Evolutionary conservation across 2,113 vertebrate species (phyloP).

Genomic region (Anhinga rufa): DNA sequence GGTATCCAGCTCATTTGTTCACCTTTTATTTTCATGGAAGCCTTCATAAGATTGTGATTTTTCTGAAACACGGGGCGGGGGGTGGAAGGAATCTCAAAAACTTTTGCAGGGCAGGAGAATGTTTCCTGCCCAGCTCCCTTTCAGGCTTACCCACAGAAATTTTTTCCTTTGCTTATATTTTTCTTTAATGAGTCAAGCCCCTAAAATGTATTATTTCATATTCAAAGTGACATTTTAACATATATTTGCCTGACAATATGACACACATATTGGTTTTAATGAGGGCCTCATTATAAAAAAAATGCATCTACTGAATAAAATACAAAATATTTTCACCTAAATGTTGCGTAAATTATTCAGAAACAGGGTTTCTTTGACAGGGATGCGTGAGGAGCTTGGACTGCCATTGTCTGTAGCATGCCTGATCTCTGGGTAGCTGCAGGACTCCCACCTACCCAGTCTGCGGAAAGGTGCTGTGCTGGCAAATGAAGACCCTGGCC

Average conservation of each 20-base stretch:
- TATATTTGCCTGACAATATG: constrained; percentile 70
- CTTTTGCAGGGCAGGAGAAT: not conserved
- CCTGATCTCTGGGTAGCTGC: not conserved
- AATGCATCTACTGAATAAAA: constrained; percentile 51
- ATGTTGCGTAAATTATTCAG: constrained; percentile 51
- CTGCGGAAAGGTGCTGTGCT: too few relatives aligned
- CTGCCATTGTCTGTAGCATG: not conserved
- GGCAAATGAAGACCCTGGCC: not conserved
- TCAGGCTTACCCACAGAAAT: not conserved
- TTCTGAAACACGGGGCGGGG: not conserved
- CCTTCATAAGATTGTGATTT: not conserved
- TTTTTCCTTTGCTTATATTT: constrained; percentile 20
- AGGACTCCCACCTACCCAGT: not conserved
- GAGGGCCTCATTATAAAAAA: constrained; percentile 57
- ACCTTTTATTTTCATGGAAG: not conserved
- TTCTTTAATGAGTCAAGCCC: constrained; percentile 54
- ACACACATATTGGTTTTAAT: constrained; percentile 64
- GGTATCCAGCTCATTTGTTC: not conserved
- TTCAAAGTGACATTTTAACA: constrained; percentile 68
- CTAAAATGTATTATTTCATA: constrained; percentile 62
- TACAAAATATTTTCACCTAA: constrained; percentile 68
- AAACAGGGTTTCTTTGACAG: constrained; percentile 23
- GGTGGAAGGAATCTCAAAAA: not conserved
- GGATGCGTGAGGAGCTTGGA: not conserved
- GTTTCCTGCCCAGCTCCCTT: not conserved